Evolutionary conservation across 1,140 invertebrate species (phyloP).

Genomic region (Papilio dardanus): DNA sequence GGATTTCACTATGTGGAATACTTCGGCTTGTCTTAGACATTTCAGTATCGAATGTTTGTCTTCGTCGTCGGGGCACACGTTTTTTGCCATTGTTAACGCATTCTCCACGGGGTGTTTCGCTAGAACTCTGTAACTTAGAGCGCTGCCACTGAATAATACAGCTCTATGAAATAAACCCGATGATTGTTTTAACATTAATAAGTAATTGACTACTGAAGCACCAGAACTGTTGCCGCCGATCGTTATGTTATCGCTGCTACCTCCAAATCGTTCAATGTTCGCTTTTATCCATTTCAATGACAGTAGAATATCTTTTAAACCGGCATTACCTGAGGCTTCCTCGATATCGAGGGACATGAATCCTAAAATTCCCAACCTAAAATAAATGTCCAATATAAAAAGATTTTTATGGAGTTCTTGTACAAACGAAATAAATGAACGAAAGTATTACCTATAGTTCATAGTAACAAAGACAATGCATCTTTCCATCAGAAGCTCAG

Average conservation of each 20-base stretch:
- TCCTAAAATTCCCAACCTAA: constrained; percentile 84
- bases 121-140: constrained; percentile 45
- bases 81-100: constrained; percentile 39
- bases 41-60: constrained; percentile 36
- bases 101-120: constrained; percentile 39
- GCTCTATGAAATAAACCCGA: constrained; percentile 48
- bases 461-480: constrained; percentile 45
- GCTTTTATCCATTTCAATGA: constrained; percentile 87
- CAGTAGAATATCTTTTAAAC: constrained; percentile 87
- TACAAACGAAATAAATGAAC: neutral
- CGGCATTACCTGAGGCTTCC: constrained; percentile 86
- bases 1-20: constrained; percentile 44
- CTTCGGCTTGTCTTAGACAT: constrained; percentile 39
- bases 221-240: constrained; percentile 76
- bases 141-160: constrained; percentile 50
- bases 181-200: constrained; percentile 49
- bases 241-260: constrained; percentile 53
- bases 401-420: neutral
- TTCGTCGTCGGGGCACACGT: constrained; percentile 36
- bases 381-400: constrained; percentile 1
- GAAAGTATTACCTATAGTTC: constrained; percentile 39
- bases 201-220: constrained; percentile 55
- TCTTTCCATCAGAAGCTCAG: constrained; percentile 42
- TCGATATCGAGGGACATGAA: constrained; percentile 85
- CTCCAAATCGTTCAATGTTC: constrained; percentile 82